Base-by-base conservation (phyloP, 1,140 invertebrate genomes). In the Pseudomyrmex sp. region DNA sequence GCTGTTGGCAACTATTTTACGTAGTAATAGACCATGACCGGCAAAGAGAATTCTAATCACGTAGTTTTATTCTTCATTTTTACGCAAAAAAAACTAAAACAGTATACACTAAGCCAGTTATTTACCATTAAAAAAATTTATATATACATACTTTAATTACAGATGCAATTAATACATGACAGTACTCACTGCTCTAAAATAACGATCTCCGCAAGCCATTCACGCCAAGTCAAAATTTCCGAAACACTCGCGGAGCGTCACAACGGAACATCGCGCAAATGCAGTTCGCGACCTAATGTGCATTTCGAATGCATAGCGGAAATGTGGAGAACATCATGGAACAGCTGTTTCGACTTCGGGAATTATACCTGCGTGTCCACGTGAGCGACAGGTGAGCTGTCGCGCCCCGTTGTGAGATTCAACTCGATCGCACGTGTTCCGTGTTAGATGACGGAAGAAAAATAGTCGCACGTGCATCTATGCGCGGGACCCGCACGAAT, bases 401-500 rank as follows among this genome's bases (percentile, higher is more conserved):
- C 46, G 46, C 12, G 20, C 3, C 54, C 50, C 35, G 23, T 68
- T 83, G 23, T 35, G 35, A 35, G 5, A 66, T 18, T 15, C 44
- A 12, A 68, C 12, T 61, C 10, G 26, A 50, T 68, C 23, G 54
- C 54, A 61, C 76, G 76, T 80, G 54, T 26, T 8, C 2, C 54
- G 20, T 12, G 44, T 70, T 61, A 35, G 50, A 4, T 12, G 44
- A 46, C 20, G 52, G 46, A 59, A 23, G 44, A 65, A 75, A 85
- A 85, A 79, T 50, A 61, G 69, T 88, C 75, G 68, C 75, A 10
- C 2, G 20, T 15, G 13, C 12, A 70, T 65, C 52, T 54, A 62
- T 18, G 23, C 66, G 18, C 13, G 15, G 9, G 69, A 83, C 44
- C 13, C n/a, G 13, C 15, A 62, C 26, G 35, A 61, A 44, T 15